Percentiles rank a stretch among this genome's conserved stretches.
phyloP scores from a whole-genome alignment of 2,797 vertebrate species.

The Pseudopleuronectes americanus region DNA sequence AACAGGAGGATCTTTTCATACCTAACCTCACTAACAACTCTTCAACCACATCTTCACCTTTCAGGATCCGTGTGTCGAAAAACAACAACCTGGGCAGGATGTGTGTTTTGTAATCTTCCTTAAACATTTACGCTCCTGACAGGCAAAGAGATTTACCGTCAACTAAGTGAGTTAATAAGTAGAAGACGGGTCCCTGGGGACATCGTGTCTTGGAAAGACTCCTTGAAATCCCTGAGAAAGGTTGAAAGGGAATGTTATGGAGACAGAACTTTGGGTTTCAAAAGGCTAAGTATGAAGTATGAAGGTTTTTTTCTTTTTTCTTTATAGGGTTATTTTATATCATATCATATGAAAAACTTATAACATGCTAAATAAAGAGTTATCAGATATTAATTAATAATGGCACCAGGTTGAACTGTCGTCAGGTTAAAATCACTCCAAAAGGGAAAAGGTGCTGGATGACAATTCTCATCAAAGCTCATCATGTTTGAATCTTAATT shows the following conservation, averaged over 20 bases:
- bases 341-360: not conserved
- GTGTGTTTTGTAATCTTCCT: slow-evolving; percentile 16
- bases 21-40: too few relatives aligned
- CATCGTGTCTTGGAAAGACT: not conserved
- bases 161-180: slow-evolving; percentile 58
- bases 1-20: not conserved
- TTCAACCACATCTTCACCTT: not conserved
- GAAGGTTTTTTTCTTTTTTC: too few relatives aligned
- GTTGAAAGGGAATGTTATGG: not conserved
- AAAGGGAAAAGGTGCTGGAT: too few relatives aligned
- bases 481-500: too few relatives aligned
- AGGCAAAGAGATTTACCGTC: slow-evolving; percentile 11
- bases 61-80: not conserved
- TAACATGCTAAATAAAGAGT: too few relatives aligned
- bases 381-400: too few relatives aligned
- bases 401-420: too few relatives aligned
- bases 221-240: not conserved
- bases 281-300: too few relatives aligned
- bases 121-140: slow-evolving; percentile 46
- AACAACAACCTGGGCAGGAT: not conserved
- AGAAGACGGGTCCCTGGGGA: slow-evolving; percentile 2
- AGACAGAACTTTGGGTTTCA: too few relatives aligned
- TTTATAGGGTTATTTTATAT: too few relatives aligned
- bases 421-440: too few relatives aligned
- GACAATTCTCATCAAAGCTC: too few relatives aligned